phyloP scores from a whole-genome alignment of 2,888 invertebrate species.

The Hyppa rectilinea region DNA sequence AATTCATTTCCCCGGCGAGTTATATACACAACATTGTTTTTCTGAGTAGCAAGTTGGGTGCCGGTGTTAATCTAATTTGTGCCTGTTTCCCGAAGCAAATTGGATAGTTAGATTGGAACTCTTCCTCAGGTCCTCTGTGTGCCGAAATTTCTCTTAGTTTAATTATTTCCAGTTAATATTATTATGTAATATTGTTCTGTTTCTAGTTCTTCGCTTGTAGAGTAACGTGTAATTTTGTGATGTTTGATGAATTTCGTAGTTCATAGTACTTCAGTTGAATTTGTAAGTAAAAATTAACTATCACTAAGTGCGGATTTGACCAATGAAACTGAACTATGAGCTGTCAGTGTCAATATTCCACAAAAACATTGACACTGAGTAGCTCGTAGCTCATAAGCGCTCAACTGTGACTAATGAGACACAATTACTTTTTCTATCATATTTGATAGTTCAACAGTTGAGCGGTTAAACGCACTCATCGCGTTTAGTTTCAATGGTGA shows the following conservation, averaged over 20 bases:
- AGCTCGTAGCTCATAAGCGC: no score
- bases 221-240: background rate
- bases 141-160: constrained; percentile 43
- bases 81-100: constrained; percentile 27
- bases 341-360: no score
- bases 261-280: background rate
- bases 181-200: constrained; percentile 26
- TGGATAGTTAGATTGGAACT: constrained; percentile 36
- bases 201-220: constrained; percentile 1
- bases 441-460: no score
- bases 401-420: no score
- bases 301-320: no score
- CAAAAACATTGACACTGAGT: no score
- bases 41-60: constrained; percentile 43
- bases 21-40: constrained; percentile 48
- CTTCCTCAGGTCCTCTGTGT: constrained; percentile 30
- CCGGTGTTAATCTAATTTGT: constrained; percentile 57
- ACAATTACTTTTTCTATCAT: no score
- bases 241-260: background rate
- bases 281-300: background rate
- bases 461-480: no score
- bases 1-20: constrained; percentile 32
- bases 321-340: no score
- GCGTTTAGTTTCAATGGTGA: no score
- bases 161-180: constrained; percentile 39